Percentiles rank a stretch among this genome's conserved stretches.
These are phyloP conservation scores for Pseudococcus longispinus DNA, from an alignment of 2,888 invertebrate species.

Conservation along the genomic window DNA sequence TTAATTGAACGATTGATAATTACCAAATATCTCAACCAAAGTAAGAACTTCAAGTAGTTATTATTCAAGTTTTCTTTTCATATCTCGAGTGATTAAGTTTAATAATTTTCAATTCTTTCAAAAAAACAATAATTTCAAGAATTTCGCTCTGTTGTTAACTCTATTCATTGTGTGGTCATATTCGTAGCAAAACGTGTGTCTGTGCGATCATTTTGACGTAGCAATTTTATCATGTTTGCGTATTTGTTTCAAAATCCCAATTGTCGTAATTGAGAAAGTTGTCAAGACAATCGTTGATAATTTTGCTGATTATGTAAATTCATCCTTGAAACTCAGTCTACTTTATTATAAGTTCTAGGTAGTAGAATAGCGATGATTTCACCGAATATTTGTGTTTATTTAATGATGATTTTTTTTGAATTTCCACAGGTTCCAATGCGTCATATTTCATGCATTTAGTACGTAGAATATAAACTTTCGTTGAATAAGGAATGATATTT, in stretches of 20 bases:
- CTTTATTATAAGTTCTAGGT: background rate
- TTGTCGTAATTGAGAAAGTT: background rate
- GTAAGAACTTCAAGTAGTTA: background rate
- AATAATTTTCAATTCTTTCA: background rate
- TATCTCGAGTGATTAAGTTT: background rate
- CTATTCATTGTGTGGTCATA: background rate
- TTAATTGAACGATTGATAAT: background rate
- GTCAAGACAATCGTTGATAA: background rate
- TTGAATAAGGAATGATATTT: constrained; percentile 30
- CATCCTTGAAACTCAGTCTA: background rate
- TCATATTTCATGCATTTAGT: background rate
- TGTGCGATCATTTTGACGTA: background rate
- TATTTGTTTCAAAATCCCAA: background rate
- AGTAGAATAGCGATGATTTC: background rate
- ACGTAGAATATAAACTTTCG: background rate
- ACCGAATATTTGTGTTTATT: background rate
- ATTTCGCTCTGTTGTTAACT: background rate
- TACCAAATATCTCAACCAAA: background rate
- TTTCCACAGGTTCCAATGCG: background rate
- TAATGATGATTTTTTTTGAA: background rate
- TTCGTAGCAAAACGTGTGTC: background rate
- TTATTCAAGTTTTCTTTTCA: background rate
- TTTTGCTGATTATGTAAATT: background rate
- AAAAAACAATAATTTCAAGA: background rate
- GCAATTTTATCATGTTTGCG: background rate